These are phyloP conservation scores for Gnathonemus echidnorhynchus DNA, from an alignment of 2,113 vertebrate genomes.

Conservation along the genomic window DNA sequence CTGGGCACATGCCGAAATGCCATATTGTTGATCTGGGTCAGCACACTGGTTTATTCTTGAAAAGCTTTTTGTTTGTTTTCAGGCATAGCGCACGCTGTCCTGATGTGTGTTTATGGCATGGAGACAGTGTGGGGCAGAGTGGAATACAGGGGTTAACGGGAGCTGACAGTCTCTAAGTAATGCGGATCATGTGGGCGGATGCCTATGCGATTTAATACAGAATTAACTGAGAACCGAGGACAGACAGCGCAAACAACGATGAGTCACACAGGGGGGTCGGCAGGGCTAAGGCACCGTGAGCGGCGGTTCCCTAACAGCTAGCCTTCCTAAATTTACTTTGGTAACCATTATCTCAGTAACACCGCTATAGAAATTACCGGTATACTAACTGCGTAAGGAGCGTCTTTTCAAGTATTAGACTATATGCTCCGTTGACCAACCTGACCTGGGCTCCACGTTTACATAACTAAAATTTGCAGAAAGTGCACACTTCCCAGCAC, in stretches of 20 bases:
- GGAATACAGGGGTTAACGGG: conserved; percentile 2
- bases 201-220: conserved; percentile 9
- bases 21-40: neutral
- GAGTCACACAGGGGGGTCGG: neutral
- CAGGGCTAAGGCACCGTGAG: neutral
- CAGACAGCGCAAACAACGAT: neutral
- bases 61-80: neutral
- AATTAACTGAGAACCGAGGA: neutral
- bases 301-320: neutral
- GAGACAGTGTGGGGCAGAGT: neutral
- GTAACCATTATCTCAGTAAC: neutral
- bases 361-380: neutral
- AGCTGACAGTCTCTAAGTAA: conserved; percentile 15
- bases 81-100: neutral
- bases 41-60: neutral
- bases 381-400: neutral
- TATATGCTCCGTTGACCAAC: neutral
- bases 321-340: neutral
- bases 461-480: neutral
- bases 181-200: neutral
- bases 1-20: neutral
- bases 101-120: neutral
- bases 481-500: neutral
- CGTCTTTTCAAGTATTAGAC: neutral
- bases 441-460: neutral